phyloP scores from a whole-genome alignment of 2,888 invertebrate genomes.

The Trachelus iudaicus region DNA sequence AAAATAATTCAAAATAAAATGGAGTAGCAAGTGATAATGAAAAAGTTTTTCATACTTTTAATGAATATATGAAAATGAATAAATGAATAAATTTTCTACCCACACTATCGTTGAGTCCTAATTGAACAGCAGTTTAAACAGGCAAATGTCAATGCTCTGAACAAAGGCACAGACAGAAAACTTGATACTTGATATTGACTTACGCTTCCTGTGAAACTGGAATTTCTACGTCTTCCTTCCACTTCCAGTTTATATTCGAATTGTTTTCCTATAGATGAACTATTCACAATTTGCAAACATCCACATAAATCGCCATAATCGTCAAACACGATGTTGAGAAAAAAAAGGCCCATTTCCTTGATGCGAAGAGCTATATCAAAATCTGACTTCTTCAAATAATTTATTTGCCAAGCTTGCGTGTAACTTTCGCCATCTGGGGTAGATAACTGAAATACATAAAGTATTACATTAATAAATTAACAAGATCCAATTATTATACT shows the following conservation, averaged over 20 bases:
- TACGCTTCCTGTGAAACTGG: conserved; percentile 1
- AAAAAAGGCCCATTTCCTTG: not conserved
- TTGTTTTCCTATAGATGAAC: not conserved
- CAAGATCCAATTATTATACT: not conserved
- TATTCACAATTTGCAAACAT: not conserved
- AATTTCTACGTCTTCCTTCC: not conserved
- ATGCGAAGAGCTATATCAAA: not conserved
- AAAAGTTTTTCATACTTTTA: too few relatives aligned
- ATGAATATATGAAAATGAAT: too few relatives aligned
- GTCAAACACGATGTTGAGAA: not conserved
- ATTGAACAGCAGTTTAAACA: not conserved
- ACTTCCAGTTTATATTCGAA: not conserved
- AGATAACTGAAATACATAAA: not conserved
- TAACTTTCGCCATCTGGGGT: not conserved
- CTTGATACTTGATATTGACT: not conserved
- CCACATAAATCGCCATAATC: not conserved
- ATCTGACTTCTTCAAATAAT: not conserved
- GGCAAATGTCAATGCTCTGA: not conserved
- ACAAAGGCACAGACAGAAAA: not conserved
- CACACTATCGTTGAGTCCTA: not conserved
- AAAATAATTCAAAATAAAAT: too few relatives aligned
- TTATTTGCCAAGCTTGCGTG: not conserved
- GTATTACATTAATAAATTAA: too few relatives aligned
- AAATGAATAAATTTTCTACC: too few relatives aligned
- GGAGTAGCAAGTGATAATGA: too few relatives aligned